phyloP scores from a whole-genome alignment of 2,113 vertebrate genomes.

The Tragelaphus scriptus region DNA sequence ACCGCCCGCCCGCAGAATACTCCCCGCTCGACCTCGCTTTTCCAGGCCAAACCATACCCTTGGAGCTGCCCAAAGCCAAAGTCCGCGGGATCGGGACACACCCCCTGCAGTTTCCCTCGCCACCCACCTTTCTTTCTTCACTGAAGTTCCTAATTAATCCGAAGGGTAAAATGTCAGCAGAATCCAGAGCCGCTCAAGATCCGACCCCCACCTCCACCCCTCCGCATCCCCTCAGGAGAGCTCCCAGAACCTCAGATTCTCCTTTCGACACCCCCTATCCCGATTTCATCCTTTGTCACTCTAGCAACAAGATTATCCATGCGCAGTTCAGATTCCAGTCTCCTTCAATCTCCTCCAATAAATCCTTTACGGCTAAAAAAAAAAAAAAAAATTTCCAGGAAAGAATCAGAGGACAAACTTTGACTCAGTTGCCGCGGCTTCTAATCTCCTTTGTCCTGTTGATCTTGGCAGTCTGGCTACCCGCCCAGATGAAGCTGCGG shows the following conservation, averaged over 20 bases:
- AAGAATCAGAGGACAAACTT: neutral
- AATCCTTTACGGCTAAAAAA: neutral
- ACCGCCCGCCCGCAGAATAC: accelerated
- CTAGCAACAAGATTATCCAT: neutral
- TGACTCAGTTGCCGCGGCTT: neutral
- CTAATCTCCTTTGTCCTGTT: neutral
- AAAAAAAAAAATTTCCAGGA: neutral
- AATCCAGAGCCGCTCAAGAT: neutral
- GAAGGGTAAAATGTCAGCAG: neutral
- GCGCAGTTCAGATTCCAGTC: neutral
- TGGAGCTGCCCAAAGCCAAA: neutral
- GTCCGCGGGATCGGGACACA: neutral
- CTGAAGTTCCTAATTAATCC: neutral
- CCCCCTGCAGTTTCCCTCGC: neutral
- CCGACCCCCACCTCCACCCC: neutral
- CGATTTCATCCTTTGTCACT: neutral
- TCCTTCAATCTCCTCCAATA: neutral
- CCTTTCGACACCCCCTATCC: neutral
- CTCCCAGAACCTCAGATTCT: neutral
- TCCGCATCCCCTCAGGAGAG: neutral
- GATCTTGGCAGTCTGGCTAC: neutral
- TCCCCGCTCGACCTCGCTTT: neutral
- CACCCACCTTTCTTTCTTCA: neutral
- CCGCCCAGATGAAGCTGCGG: neutral
- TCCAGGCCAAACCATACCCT: too few relatives aligned